Conservation (phyloP, 2,113 vertebrate genomes). For the Pongo abelii region DNA sequence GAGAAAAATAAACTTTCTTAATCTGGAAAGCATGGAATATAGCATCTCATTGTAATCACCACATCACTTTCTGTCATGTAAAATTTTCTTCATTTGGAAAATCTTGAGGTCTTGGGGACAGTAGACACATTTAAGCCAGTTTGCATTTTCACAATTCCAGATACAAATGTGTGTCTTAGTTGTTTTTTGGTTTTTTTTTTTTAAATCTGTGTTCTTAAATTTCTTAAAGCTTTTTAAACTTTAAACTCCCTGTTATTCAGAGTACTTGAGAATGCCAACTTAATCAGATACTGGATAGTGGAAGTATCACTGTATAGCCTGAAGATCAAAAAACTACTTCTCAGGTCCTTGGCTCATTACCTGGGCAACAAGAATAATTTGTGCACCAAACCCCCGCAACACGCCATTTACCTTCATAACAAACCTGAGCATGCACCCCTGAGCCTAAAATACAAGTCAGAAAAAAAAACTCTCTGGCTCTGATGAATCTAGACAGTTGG, state of each 20-base stretch:
- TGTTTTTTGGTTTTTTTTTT: background rate
- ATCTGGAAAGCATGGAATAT: background rate
- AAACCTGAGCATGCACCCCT: background rate
- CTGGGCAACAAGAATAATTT: no score
- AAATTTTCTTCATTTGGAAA: background rate
- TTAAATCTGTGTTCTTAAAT: background rate
- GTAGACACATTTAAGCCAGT: background rate
- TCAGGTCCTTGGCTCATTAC: background rate
- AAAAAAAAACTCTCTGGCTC: background rate
- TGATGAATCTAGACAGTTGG: background rate
- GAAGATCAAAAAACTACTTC: background rate
- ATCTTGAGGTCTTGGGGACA: background rate
- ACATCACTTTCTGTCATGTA: background rate
- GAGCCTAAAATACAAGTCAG: no score
- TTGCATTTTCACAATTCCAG: background rate
- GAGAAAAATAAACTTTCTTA: background rate
- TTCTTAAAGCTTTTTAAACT: conserved; percentile 25
- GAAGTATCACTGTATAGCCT: background rate
- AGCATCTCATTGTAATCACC: background rate
- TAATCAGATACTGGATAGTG: background rate
- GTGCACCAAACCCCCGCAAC: no score
- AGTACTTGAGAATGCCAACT: background rate
- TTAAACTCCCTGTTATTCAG: background rate
- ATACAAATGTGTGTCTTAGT: background rate
- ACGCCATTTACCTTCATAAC: no score